Evolutionary conservation across 2,113 vertebrate species (phyloP), one percentile per base, ranked within the genome.

Genomic region (Oreochromis niloticus): DNA sequence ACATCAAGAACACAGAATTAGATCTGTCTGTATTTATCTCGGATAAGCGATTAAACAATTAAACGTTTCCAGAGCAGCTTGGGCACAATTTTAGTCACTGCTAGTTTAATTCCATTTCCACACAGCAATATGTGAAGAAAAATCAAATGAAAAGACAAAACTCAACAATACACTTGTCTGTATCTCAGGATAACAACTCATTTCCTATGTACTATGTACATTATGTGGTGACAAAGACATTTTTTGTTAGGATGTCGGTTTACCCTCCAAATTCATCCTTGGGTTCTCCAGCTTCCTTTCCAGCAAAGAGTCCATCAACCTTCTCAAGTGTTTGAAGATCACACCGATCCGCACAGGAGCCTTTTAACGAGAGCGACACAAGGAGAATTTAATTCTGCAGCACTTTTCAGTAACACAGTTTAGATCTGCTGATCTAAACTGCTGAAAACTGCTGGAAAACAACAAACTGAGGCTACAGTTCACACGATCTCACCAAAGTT

Each of bases 261-360:
- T 97, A 99, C 99, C 98, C 97, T 99, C 97, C 81, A 99, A 97
- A 22, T 96, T 97, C 97, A 98, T 97, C 94, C 97, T 97, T 3
- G 99, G 98, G 91, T 99, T 98, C 95, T 98, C 97, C 87, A 99
- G 96, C 89, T 99, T 99, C 95, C 97, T 97, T 89, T 97, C 97
- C 75, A 99, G 95, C 89, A 99, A 95, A 36, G 97, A 97, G 80
- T 99, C 98, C 90, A 99, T 98, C 73, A 99, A 97, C 87, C 97
- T 95, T 92, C 99, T 97, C 73, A 99, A 94, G 63, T 99, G 98
- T 93, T 99, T 99, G 93, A 99, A 99, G 96, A 99, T 99, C 56
- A 99, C 98, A 2, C 98, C 98, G 22, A 99, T 99, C 88, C 99
- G 97, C 6, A 99, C 98, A 12, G 99, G 99, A 90, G 99, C 99